Percentiles rank a stretch among this genome's conserved stretches.
These are phyloP conservation scores for Drosophila quinaria DNA, from an alignment of 2,888 invertebrate genomes.

Conservation along the genomic window DNA sequence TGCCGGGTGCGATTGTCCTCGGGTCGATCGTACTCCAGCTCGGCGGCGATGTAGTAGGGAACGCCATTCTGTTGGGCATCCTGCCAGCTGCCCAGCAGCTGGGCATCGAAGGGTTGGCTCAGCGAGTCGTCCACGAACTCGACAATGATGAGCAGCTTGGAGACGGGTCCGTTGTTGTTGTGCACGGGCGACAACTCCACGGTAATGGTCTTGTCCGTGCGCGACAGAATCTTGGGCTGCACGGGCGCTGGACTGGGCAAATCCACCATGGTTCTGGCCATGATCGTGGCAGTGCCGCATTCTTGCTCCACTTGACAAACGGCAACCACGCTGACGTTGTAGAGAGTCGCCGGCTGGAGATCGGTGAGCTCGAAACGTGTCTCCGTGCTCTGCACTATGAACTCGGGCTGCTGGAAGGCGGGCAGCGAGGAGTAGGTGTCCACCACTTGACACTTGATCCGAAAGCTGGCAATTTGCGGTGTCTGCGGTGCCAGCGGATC, in stretches of 20 bases:
- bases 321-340: conserved; percentile 91
- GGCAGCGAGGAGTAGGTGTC: conserved; percentile 87
- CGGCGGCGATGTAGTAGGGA: conserved; percentile 94
- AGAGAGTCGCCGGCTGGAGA: conserved; percentile 91
- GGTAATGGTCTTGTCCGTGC: conserved; percentile 88
- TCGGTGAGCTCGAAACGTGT: conserved; percentile 87
- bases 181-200: conserved; percentile 89
- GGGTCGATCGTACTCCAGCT: conserved; percentile 88
- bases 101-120: conserved; percentile 88
- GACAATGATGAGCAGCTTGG: conserved; percentile 90
- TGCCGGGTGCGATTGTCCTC: conserved; percentile 87
- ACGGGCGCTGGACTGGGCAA: conserved; percentile 90
- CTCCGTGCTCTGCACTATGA: conserved; percentile 88
- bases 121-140: conserved; percentile 89
- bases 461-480: conserved; percentile 87
- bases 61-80: conserved; percentile 89
- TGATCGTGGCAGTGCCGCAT: conserved; percentile 87
- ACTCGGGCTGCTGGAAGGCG: conserved; percentile 86
- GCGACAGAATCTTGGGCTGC: conserved; percentile 88
- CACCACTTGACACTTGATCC: conserved; percentile 87
- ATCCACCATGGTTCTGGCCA: conserved; percentile 90
- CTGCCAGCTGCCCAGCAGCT: conserved; percentile 88
- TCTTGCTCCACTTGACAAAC: conserved; percentile 85
- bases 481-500: conserved; percentile 46
- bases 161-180: conserved; percentile 93